phyloP scores from a whole-genome alignment of 2,888 invertebrate genomes.

The Drosophila bunnanda region DNA sequence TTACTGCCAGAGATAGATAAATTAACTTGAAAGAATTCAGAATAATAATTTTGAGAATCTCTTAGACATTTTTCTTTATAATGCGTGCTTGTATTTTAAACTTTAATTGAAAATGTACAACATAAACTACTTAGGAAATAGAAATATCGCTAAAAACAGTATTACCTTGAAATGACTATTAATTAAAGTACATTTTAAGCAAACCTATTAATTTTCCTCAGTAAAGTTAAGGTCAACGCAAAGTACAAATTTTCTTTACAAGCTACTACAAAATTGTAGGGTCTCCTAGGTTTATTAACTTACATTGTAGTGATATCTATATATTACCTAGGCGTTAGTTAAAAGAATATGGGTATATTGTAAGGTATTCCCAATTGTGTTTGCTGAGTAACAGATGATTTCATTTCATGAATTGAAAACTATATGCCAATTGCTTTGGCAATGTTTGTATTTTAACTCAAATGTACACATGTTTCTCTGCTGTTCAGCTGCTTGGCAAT shows the following conservation, averaged over 20 bases:
- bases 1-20: too few relatives aligned
- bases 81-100: not conserved
- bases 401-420: not conserved
- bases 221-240: not conserved
- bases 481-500: conserved; percentile 27
- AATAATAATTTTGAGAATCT: not conserved
- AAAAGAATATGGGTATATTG: not conserved
- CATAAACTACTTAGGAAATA: not conserved
- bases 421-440: not conserved
- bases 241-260: not conserved
- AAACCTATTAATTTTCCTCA: too few relatives aligned
- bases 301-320: not conserved
- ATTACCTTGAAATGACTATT: not conserved
- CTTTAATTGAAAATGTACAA: too few relatives aligned
- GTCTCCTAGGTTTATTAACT: not conserved
- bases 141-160: not conserved
- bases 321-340: not conserved
- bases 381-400: not conserved
- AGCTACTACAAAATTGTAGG: not conserved
- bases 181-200: not conserved
- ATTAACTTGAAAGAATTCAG: not conserved
- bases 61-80: not conserved
- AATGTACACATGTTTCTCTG: not conserved
- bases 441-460: not conserved
- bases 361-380: not conserved